Conservation (phyloP, 2,797 vertebrate genomes). For the Dromococcyx pavoninus region DNA sequence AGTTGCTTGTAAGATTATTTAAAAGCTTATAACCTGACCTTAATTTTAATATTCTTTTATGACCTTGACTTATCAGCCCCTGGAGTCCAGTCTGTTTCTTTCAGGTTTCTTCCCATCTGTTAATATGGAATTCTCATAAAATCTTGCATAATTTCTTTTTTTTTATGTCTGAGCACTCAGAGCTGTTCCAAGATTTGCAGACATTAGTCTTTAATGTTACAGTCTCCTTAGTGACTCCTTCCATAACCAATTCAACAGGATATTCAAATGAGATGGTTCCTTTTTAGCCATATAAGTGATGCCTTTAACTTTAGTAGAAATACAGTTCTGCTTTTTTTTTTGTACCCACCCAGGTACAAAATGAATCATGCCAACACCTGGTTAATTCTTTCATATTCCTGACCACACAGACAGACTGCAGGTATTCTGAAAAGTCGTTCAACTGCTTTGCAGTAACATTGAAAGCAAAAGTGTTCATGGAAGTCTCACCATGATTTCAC, state of each 20-base stretch:
- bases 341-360: neutral
- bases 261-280: neutral
- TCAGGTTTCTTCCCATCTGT: neutral
- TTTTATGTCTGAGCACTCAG: neutral
- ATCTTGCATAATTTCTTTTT: neutral
- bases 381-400: neutral
- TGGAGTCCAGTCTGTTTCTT: neutral
- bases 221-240: neutral
- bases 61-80: neutral
- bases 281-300: neutral
- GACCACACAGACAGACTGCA: neutral
- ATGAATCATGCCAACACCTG: neutral
- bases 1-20: neutral
- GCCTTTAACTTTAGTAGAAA: neutral
- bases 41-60: neutral
- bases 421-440: neutral
- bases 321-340: neutral
- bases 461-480: neutral
- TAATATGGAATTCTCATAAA: neutral
- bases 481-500: neutral
- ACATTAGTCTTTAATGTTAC: neutral
- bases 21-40: neutral
- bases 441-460: neutral
- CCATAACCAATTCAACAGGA: neutral
- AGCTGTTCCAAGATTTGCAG: neutral